Evolutionary conservation across 2,113 vertebrate genomes (phyloP).

Genomic region (Heterotilapia buettikoferi): DNA sequence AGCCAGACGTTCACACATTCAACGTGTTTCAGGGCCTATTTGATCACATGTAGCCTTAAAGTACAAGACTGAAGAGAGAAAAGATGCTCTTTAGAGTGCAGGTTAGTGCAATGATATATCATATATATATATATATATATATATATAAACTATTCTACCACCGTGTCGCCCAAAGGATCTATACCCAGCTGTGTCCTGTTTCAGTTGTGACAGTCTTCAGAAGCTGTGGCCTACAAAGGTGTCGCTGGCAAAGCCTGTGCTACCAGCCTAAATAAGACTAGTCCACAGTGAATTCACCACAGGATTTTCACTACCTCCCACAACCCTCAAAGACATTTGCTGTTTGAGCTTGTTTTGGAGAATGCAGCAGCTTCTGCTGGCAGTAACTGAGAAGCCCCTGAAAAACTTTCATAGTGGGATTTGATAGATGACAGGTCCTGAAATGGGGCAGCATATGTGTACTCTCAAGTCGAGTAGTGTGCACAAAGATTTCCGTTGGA

Average conservation of each 20-base stretch:
- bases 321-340: background rate
- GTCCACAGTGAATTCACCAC: background rate
- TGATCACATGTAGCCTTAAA: background rate
- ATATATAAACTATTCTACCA: background rate
- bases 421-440: background rate
- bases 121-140: rapidly evolving
- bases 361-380: background rate
- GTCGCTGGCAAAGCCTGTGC: background rate
- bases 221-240: background rate
- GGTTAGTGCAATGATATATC: background rate
- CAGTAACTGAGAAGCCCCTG: background rate
- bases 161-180: background rate
- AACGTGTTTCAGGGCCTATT: background rate
- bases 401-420: background rate
- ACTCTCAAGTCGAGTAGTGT: background rate
- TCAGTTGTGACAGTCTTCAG: background rate
- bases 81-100: background rate
- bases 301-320: background rate
- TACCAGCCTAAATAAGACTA: background rate
- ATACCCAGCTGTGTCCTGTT: background rate
- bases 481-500: background rate
- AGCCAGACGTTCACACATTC: background rate
- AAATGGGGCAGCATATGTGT: background rate
- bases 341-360: background rate
- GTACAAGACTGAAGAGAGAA: background rate